Evolutionary conservation across 2,888 invertebrate genomes (phyloP), one percentile per base, ranked within the genome.

Genomic region (Platynereis dumerilii): DNA sequence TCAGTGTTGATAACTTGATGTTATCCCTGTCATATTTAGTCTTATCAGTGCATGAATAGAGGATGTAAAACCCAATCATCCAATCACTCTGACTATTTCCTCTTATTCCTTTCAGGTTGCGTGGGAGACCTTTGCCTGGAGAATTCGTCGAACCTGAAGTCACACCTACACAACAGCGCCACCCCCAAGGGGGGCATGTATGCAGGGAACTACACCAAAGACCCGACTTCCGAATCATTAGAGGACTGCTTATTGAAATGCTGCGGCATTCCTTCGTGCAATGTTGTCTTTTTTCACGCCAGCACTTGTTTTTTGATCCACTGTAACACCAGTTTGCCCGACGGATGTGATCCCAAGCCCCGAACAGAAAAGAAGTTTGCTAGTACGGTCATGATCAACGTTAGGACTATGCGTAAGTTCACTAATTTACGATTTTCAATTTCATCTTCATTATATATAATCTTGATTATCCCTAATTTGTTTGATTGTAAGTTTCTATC

Each of bases 211-310:
- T 63, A 63, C 57, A 44, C 45, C 15, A 56, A 63, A 27, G 52
- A 27, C n/a, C 27, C 54, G 15, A 24, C 20, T 1, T 29, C 42
- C 22, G 28, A 17, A 7, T 24, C 27, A 2, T 10, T 63, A 22
- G 44, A 56, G 24, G 57, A 63, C 12, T 64, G 64, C 24, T 44
- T 64, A 12, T 17, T 45, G 39, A 26, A 44, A 2, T 64, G 64
- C 53, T 64, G 64, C 39, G 24, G 34, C 20, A 26, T 26, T 17
- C 15, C 22, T 28, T 44, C 57, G 2, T 64, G 64, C n/a, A 57
- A 64, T 53, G 39, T 48, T 7, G 54, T 64, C 39, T 64, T 64
- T 26, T 64, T 64, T 58, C 58, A 58, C 64, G 20, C 12, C 28
- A 42, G 28, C 20, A n/a, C 26, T 29, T 64, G 64, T 22, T 64